Evolutionary conservation across 64 coral and sea anemone genomes (phyloP), one percentile per base, ranked within the genome.

Genomic region (Montipora cactus): DNA sequence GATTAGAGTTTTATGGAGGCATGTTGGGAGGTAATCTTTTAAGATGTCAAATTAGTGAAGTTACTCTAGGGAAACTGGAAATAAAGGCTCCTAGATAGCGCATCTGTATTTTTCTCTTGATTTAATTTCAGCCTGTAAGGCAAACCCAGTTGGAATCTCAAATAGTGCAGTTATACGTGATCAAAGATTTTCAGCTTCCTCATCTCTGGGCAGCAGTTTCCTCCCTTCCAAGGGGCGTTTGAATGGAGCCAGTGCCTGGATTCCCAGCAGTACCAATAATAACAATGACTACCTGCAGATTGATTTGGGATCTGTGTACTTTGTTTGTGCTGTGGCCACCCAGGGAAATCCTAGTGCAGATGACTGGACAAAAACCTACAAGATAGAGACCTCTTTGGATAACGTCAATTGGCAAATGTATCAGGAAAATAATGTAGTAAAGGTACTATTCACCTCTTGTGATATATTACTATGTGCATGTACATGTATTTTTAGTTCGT

Each of bases 361-460:
- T 9, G 74, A 76, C 2, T 76, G 74, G 74, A 76, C 74, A 76
- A 76, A 37, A 44, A 76, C 23, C 5, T 76, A 76, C 74, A 76
- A 76, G 74, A 44, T 76, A 76, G 25, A 45, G 25, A 45, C 25
- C 5, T 76, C 74, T 13, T 28, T 76, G 8, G 44, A 76, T 13
- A 46, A 76, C 14, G 13, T 1, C 4, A 76, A 76, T 37, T 76
- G 23, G 23, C 1, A 45, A 37, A 44, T 46, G 8, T 76, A 76
- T 44, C 25, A 7, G 20, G 74, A 76, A 44, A 76, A 76, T 46
- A 44, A 12, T 47, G 11, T 0, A 45, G 9, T 45, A 13, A 76
- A 76, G 74, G 74, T 76, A 76, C 23, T 76, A 1, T 28, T 1
- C 1, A 28, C 28, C 28, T 28, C 28, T 28, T 28, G 28, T 28